Base-by-base conservation (phyloP, 2,888 invertebrate species). In the Strigamia transsilvanica region DNA sequence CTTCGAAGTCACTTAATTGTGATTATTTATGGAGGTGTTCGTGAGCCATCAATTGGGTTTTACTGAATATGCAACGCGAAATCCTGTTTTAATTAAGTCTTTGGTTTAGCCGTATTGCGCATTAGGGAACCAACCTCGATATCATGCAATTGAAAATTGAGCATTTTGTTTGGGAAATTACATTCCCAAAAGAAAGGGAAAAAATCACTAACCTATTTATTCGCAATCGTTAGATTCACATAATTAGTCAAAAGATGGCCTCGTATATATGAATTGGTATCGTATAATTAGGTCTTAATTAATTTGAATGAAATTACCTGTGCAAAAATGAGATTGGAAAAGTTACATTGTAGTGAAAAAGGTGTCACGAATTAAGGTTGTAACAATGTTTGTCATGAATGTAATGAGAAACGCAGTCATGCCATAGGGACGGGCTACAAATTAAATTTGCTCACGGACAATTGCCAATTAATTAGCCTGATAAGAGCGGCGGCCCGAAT, bases 371-470 rank as follows among this genome's bases (percentile, higher is more conserved):
- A 56, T 56, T 56, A n/a, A 18, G 56, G 56, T 56, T 56, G 56
- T 56, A 56, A 56, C 56, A 56, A 56, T 56, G 56, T 56, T 56
- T 56, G 56, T 56, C 56, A 18, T 56, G 18, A 18, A 56, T 56
- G 56, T 56, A 56, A 56, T 56, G 56, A 56, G 56, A 56, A 56
- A 56, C 56, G 56, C 56, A 56, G n/a, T 56, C 56, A 18, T 56
- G 56, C 56, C 56, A 56, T 56, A 56, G 56, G 56, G 56, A 56
- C 21, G 56, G 56, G 56, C 56, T 56, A 56, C 56, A 56, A 56
- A 56, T 56, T 56, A 56, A 56, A 56, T 56, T 56, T 56, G 56
- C 56, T 56, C 56, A 56, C 56, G 56, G 56, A 56, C 56, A 56
- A 56, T 56, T 56, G 56, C 56, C 56, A 56, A 56, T 56, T 56